phyloP scores from a whole-genome alignment of 2,888 invertebrate species.

The Mythimna pallens region DNA sequence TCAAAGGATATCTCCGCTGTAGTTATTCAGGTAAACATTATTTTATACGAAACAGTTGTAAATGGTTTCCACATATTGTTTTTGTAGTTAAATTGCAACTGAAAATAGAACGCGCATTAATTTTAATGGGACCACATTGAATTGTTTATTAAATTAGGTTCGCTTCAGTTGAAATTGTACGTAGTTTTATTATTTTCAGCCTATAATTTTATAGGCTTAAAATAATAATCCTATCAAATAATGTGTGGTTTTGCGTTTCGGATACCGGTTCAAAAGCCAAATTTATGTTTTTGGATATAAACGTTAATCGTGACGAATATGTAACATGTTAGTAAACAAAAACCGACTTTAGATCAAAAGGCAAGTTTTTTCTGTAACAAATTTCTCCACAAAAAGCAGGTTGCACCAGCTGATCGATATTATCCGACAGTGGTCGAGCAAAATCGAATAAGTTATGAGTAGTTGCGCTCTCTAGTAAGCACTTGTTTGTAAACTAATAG shows the following conservation, averaged over 20 bases:
- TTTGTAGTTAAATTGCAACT: neutral
- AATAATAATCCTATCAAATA: too few relatives aligned
- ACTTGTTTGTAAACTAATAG: slow-evolving; percentile 9
- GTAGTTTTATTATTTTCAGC: too few relatives aligned
- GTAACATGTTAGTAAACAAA: neutral
- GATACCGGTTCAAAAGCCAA: too few relatives aligned
- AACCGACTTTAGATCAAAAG: neutral
- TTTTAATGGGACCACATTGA: neutral
- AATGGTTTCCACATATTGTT: neutral
- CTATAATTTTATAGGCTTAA: too few relatives aligned
- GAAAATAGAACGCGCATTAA: neutral
- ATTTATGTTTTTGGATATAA: too few relatives aligned
- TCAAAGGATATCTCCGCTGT: neutral
- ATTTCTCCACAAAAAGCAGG: neutral
- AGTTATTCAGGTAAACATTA: neutral
- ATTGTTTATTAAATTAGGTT: neutral
- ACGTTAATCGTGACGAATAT: too few relatives aligned
- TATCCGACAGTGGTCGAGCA: neutral
- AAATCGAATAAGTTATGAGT: slow-evolving; percentile 18
- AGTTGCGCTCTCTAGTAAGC: neutral
- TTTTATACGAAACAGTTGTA: neutral
- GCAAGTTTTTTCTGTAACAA: too few relatives aligned
- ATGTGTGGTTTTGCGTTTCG: too few relatives aligned
- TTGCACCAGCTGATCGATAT: neutral
- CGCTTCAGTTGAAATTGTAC: too few relatives aligned